These are phyloP conservation scores for Aptenodytes forsteri DNA, from an alignment of 2,113 vertebrate genomes.

Conservation along the genomic window DNA sequence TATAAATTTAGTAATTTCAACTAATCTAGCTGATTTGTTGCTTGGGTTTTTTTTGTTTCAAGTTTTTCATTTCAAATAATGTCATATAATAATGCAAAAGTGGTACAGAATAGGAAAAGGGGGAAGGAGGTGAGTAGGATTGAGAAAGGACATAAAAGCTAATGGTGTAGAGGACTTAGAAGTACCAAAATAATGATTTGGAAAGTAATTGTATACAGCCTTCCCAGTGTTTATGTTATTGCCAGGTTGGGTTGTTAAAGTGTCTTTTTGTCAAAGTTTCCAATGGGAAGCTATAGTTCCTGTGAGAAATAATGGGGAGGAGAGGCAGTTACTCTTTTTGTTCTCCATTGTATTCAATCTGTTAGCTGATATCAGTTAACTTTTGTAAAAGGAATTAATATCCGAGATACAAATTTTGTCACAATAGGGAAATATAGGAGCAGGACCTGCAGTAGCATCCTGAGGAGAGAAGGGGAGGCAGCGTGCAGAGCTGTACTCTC, in stretches of 20 bases:
- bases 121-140: neutral
- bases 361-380: neutral
- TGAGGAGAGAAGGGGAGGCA: neutral
- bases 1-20: too few relatives aligned
- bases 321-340: neutral
- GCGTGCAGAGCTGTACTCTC: accelerated
- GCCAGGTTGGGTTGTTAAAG: neutral
- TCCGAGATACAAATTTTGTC: neutral
- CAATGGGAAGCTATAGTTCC: neutral
- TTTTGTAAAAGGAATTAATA: neutral
- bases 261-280: neutral
- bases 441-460: neutral
- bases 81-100: neutral
- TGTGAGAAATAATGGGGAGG: neutral
- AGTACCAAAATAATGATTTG: neutral
- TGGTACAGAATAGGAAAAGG: neutral
- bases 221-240: neutral
- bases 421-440: neutral
- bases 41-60: neutral
- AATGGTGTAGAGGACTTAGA: neutral
- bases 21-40: neutral
- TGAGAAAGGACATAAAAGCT: neutral
- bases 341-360: neutral
- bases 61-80: neutral
- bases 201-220: neutral